Evolutionary conservation across 1,140 invertebrate genomes (phyloP).

Genomic region (Aplysia californica): DNA sequence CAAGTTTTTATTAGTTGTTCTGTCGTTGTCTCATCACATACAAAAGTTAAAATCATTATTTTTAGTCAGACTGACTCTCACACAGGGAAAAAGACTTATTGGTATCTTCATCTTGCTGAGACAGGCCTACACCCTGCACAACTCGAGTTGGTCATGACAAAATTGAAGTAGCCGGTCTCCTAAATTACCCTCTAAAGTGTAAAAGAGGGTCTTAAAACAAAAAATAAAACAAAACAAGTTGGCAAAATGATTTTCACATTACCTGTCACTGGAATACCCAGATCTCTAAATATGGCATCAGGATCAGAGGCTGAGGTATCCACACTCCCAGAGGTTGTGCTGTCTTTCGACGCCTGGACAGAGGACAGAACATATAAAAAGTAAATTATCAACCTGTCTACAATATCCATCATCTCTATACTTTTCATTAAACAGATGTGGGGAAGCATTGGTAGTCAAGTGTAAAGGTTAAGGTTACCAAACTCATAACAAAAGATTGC

Average conservation of each 20-base stretch:
- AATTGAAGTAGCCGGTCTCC: no score
- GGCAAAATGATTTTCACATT: neutral
- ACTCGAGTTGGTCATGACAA: no score
- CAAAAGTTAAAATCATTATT: no score
- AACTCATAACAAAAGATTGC: neutral
- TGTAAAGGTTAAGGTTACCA: neutral
- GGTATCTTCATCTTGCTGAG: no score
- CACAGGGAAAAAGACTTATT: no score
- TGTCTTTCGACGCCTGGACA: constrained; percentile 34
- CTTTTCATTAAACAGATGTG: neutral
- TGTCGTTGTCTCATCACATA: no score
- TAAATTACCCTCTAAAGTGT: no score
- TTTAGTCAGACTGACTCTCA: no score
- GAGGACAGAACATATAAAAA: constrained; percentile 26
- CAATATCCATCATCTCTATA: neutral
- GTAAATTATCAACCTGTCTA: neutral
- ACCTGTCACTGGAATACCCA: constrained; percentile 57
- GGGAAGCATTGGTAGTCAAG: neutral
- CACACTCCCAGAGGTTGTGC: constrained; percentile 7
- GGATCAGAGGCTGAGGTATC: constrained; percentile 46
- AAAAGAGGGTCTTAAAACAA: no score
- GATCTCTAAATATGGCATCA: constrained; percentile 55
- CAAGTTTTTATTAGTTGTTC: no score
- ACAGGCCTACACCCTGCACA: no score
- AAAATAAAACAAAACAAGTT: neutral